A percentile compares a stretch with the other conserved stretches of the same genome.
Evolutionary conservation across 2,888 invertebrate species (phyloP).

Genomic region (Tillus elongatus): DNA sequence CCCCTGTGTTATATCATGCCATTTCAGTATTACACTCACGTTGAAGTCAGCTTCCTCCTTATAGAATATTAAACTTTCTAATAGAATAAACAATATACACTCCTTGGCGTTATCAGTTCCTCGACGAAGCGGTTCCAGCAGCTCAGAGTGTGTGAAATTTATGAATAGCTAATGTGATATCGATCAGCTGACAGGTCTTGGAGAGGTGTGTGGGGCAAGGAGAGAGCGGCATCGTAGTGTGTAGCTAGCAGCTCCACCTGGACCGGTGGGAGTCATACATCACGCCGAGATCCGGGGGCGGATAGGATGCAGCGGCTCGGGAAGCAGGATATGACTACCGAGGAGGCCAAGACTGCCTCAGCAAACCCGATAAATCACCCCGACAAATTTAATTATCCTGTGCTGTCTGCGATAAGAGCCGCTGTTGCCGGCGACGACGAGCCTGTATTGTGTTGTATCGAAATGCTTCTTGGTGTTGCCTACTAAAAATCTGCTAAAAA

Average conservation of each 20-base stretch:
- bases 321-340: conserved; percentile 37
- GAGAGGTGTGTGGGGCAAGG: conserved; percentile 18
- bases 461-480: too few species aligned
- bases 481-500: too few species aligned
- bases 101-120: too few species aligned
- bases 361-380: conserved; percentile 45
- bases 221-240: neutral
- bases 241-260: too few species aligned
- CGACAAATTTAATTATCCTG: conserved; percentile 53
- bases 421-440: neutral
- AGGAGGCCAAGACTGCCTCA: conserved; percentile 25
- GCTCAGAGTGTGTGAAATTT: conserved; percentile 25
- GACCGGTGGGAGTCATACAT: conserved; percentile 37
- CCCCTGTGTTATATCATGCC: too few species aligned
- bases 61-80: neutral
- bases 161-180: conserved; percentile 37
- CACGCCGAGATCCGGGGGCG: conserved; percentile 35
- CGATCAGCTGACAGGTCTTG: conserved; percentile 21
- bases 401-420: conserved; percentile 46
- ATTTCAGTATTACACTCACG: too few species aligned
- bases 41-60: too few species aligned
- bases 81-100: too few species aligned
- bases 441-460: too few species aligned
- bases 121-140: too few species aligned
- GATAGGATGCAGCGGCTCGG: conserved; percentile 34